Evolutionary conservation across 2,113 vertebrate species (phyloP), one percentile per base, ranked within the genome.

Genomic region (Aythya baeri): DNA sequence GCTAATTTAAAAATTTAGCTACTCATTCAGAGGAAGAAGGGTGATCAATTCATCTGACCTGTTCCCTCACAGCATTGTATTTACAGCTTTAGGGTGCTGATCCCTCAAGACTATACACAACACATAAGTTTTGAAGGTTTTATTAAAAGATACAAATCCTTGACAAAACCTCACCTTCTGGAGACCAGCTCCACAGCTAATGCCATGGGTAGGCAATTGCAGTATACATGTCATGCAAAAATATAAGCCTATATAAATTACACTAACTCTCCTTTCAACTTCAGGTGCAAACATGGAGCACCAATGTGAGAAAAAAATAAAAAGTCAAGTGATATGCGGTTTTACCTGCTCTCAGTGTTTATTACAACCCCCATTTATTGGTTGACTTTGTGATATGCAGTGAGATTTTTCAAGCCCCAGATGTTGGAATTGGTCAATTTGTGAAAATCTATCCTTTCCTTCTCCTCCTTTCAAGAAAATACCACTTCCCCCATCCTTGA

Each of bases 401-500:
- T 21, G 38, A 83, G 10, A 18, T 49, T 89, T 92, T 73, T 73
- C 32, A 76, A 71, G 44, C 1, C 5, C 6, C 12, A 17, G 11
- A 23, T 44, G 15, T 5, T 58, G 11, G 23, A 89, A 73, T 38
- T 4, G 1, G 10, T 12, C 8, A 26, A 41, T 43, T 85, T 38
- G 14, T 17, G 87, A 83, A 73, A 89, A n/a, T 6, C 7, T 72
- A 8, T 41, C 1, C 4, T 65, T 94, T 63, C 20, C 83, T 81
- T 75, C 50, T 82, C 14, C 12, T 84, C 2, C 17, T 86, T 71
- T 77, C 16, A 66, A 80, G 41, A 62, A 62, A 2, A 66, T 29
- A 68, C 21, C 1, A 0, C 13, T 92, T 78, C 5, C 34, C 8
- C 21, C 27, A 61, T 58, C 7, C 7, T 43, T 0, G 0, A 43